Percentiles rank a stretch among this genome's conserved stretches.
phyloP scores from a whole-genome alignment of 2,113 vertebrate genomes.

The Halcyon malimbica region DNA sequence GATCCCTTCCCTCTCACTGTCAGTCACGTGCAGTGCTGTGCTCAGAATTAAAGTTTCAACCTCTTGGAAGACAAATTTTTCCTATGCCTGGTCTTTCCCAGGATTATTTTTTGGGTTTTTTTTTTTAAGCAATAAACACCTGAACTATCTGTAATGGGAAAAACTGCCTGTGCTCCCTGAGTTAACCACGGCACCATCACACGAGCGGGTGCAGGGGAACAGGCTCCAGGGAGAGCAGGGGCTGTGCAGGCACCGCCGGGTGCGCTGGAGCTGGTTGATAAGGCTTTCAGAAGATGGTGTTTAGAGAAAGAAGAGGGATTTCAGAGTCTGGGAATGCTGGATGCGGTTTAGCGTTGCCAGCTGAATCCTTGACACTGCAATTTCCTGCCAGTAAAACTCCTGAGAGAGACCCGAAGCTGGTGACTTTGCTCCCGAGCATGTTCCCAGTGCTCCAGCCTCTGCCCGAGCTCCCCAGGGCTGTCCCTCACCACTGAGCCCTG shows the following conservation, averaged over 20 bases:
- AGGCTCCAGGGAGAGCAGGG: background rate
- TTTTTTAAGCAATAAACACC: background rate
- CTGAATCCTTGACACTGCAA: background rate
- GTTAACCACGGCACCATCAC: rapidly evolving
- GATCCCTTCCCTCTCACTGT: background rate
- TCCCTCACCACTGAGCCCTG: rapidly evolving
- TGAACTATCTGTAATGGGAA: background rate
- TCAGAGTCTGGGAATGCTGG: background rate
- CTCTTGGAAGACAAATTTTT: background rate
- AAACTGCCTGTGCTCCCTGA: rapidly evolving
- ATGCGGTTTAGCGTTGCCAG: background rate
- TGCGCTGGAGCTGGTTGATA: rapidly evolving
- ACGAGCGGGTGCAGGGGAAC: rapidly evolving
- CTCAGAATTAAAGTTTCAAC: background rate
- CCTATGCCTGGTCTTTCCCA: background rate
- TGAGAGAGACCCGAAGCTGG: background rate
- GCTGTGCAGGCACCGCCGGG: background rate
- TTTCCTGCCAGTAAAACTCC: background rate
- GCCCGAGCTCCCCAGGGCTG: rapidly evolving
- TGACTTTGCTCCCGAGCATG: background rate
- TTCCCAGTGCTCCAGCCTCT: background rate
- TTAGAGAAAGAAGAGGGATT: background rate
- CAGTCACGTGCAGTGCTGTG: background rate
- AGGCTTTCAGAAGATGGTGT: background rate
- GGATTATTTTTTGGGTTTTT: background rate